Evolutionary conservation across 2,888 invertebrate genomes (phyloP).

Genomic region (Amblyjoppa fuscipennis): DNA sequence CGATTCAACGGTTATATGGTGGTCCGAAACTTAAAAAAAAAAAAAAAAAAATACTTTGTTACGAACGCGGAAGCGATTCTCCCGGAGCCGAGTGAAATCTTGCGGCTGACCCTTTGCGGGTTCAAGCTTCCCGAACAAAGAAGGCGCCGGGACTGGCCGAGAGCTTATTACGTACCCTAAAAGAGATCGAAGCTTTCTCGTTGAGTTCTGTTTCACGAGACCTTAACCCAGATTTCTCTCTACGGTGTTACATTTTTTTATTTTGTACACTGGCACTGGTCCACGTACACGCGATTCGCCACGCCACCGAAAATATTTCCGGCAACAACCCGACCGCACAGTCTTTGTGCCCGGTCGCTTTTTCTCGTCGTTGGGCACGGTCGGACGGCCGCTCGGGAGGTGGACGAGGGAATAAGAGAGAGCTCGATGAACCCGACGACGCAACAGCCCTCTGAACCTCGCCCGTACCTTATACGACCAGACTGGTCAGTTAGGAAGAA

Average conservation of each 20-base stretch:
- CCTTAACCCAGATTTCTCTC: slow-evolving; percentile 72
- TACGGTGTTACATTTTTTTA: slow-evolving; percentile 56
- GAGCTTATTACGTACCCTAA: slow-evolving; percentile 22
- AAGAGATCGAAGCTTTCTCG: slow-evolving; percentile 26
- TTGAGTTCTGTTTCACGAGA: slow-evolving; percentile 33
- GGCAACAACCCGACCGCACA: slow-evolving; percentile 79
- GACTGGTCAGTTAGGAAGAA: slow-evolving; percentile 39
- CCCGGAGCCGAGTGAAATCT: slow-evolving; percentile 55
- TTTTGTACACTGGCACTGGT: slow-evolving; percentile 47
- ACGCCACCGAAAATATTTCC: slow-evolving; percentile 73
- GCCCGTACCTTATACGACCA: slow-evolving; percentile 17
- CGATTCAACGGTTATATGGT: slow-evolving; percentile 24
- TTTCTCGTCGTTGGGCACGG: slow-evolving; percentile 32
- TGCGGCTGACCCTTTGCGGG: slow-evolving; percentile 9
- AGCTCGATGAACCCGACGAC: slow-evolving; percentile 21
- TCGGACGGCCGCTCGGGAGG: neutral
- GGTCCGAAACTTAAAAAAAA: slow-evolving; percentile 21
- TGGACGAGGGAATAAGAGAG: neutral
- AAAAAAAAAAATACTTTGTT: slow-evolving; percentile 50
- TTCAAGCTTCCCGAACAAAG: slow-evolving; percentile 13
- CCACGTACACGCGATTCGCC: slow-evolving; percentile 59
- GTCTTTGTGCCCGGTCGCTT: slow-evolving; percentile 71
- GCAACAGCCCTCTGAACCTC: neutral
- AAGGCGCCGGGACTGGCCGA: neutral
- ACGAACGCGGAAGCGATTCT: slow-evolving; percentile 60